Percentiles rank a stretch among this genome's conserved stretches.
Evolutionary conservation across 1,140 invertebrate species (phyloP).

Genomic region (Zaprionus kolodkinae): DNA sequence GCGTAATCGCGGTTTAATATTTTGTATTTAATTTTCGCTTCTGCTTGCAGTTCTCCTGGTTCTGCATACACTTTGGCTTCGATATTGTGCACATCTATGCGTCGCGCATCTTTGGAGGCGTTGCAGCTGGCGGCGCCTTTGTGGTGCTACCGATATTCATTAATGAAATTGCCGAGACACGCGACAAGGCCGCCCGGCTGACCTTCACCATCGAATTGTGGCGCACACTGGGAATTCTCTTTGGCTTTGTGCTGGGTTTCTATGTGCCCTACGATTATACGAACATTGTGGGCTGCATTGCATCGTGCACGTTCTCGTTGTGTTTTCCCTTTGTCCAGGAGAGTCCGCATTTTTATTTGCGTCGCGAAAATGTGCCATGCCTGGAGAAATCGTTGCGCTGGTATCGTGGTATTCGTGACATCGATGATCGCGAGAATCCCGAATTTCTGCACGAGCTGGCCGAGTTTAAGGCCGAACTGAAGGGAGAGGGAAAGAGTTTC

Average conservation of each 20-base stretch:
- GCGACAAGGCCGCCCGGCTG: slow-evolving; percentile 56
- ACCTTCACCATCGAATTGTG: slow-evolving; percentile 71
- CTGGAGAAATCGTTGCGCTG: slow-evolving; percentile 85
- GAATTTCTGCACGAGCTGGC: slow-evolving; percentile 65
- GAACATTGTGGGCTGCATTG: slow-evolving; percentile 80
- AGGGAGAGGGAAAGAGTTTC: slow-evolving; percentile 29
- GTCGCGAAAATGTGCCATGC: slow-evolving; percentile 84
- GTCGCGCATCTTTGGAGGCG: slow-evolving; percentile 84
- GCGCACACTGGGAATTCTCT: slow-evolving; percentile 68
- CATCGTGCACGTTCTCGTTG: slow-evolving; percentile 86
- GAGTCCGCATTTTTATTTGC: slow-evolving; percentile 87
- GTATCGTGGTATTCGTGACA: slow-evolving; percentile 82
- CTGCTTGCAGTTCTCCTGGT: slow-evolving; percentile 60
- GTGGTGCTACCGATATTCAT: slow-evolving; percentile 85
- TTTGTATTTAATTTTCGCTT: not conserved
- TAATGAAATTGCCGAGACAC: slow-evolving; percentile 85
- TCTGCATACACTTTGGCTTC: slow-evolving; percentile 73
- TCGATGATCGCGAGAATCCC: slow-evolving; percentile 68
- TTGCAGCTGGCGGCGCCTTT: slow-evolving; percentile 84
- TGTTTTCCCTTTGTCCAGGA: slow-evolving; percentile 86
- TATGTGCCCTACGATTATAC: slow-evolving; percentile 57
- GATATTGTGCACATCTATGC: slow-evolving; percentile 77
- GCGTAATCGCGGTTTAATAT: not conserved
- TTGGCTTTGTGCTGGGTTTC: slow-evolving; percentile 60
- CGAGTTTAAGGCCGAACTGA: slow-evolving; percentile 60